Conservation (phyloP, 2,113 vertebrate genomes). For the Neoarius graeffei region DNA sequence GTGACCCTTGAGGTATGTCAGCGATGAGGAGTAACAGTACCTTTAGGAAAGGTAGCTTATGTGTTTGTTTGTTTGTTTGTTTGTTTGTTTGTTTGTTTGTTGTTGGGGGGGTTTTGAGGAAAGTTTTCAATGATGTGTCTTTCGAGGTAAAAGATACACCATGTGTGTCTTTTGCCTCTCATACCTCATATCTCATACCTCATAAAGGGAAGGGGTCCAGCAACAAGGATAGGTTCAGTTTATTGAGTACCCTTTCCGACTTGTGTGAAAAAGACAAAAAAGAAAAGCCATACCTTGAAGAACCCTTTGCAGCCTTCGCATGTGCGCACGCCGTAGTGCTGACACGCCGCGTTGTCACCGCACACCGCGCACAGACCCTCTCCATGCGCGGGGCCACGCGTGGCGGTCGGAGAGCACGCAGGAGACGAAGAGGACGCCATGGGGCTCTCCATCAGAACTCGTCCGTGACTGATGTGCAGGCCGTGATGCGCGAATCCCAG, state of each 20-base stretch:
- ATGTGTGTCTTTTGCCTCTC: too few species aligned
- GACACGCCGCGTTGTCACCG: slow-evolving; percentile 93
- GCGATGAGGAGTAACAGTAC: neutral
- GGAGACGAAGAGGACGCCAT: slow-evolving; percentile 73
- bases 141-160: neutral
- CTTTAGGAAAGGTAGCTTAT: neutral
- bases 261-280: too few species aligned
- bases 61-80: too few species aligned
- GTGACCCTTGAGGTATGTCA: neutral
- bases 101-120: neutral
- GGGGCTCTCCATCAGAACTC: slow-evolving; percentile 86
- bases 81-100: too few species aligned
- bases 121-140: neutral
- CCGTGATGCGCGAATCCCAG: slow-evolving; percentile 81
- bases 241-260: neutral
- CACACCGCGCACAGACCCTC: slow-evolving; percentile 95
- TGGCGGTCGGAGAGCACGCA: neutral
- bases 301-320: slow-evolving; percentile 95
- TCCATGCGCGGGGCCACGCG: slow-evolving; percentile 78
- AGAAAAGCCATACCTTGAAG: slow-evolving; percentile 79
- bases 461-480: slow-evolving; percentile 83
- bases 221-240: neutral
- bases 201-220: neutral
- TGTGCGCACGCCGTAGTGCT: slow-evolving; percentile 92
- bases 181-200: neutral